Percentiles rank a stretch among this genome's conserved stretches.
Evolutionary conservation across 1,140 invertebrate genomes (phyloP).

Genomic region (Drosophila erecta): DNA sequence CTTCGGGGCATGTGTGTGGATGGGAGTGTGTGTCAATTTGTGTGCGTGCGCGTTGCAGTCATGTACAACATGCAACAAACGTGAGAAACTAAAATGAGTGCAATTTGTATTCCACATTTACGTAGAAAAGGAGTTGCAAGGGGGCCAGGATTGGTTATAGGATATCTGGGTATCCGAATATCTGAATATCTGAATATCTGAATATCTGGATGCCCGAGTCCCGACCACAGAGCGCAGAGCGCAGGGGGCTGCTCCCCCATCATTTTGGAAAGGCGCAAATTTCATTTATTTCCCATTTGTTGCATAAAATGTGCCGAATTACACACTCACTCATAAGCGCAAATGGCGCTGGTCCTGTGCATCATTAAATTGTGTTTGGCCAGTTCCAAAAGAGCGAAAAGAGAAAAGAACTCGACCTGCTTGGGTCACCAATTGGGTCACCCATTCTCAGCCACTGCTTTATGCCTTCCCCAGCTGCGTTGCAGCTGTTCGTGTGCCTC

Average conservation of each 20-base stretch:
- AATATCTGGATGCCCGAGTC: conserved; percentile 2
- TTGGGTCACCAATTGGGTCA: conserved; percentile 20
- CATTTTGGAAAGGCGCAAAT: conserved; percentile 48
- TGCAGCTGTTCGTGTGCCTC: conserved; percentile 58
- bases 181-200: neutral
- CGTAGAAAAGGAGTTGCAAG: conserved; percentile 26
- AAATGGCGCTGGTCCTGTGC: conserved; percentile 16
- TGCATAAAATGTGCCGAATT: conserved; percentile 80
- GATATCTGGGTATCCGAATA: conserved; percentile 13
- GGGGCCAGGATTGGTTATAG: conserved; percentile 36
- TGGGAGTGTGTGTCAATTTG: conserved; percentile 42
- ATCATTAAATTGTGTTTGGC: conserved; percentile 63
- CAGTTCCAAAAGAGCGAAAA: conserved; percentile 26
- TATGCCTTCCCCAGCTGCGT: neutral
- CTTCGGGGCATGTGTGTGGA: conserved; percentile 7
- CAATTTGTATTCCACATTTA: conserved; percentile 81
- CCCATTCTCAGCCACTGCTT: neutral
- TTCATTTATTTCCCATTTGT: conserved; percentile 76
- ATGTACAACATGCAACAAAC: conserved; percentile 82
- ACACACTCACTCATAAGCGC: conserved; percentile 30
- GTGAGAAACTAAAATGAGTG: conserved; percentile 82
- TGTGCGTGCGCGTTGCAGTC: conserved; percentile 75
- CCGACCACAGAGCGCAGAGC: conserved; percentile 28
- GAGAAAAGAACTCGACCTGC: conserved; percentile 20
- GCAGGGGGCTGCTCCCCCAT: no score